A percentile compares a stretch with the other conserved stretches of the same genome.
These are phyloP conservation scores for Catharus bicknelli DNA, from an alignment of 2,113 vertebrate genomes.

Conservation along the genomic window DNA sequence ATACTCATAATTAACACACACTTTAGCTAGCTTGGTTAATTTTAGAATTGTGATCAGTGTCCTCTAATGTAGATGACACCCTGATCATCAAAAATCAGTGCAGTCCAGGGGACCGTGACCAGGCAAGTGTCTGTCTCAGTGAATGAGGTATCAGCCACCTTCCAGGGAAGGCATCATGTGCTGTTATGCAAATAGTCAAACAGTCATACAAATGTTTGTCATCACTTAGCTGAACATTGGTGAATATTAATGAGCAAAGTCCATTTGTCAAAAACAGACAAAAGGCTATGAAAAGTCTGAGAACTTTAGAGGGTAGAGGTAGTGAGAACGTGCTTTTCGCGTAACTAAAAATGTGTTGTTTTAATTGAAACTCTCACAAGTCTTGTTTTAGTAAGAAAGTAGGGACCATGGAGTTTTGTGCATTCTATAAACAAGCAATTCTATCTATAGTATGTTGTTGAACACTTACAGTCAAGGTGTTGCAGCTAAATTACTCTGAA, in stretches of 20 bases:
- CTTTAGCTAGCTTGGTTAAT: slow-evolving; percentile 98
- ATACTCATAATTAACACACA: slow-evolving; percentile 99
- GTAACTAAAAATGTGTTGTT: background rate
- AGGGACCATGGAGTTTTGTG: background rate
- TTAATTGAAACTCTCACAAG: background rate
- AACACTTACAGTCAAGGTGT: background rate
- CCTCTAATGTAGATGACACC: slow-evolving; percentile 74
- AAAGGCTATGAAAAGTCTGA: background rate
- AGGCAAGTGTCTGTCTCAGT: background rate
- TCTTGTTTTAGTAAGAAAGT: background rate
- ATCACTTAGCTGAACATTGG: background rate
- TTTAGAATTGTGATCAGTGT: slow-evolving; percentile 75
- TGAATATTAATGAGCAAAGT: background rate
- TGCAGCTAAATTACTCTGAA: background rate
- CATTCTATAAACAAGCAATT: background rate
- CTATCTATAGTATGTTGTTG: background rate
- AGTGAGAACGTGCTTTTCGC: background rate
- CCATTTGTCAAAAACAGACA: background rate
- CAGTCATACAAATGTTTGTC: background rate
- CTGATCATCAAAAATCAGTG: slow-evolving; percentile 53
- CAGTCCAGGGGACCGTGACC: slow-evolving; percentile 3
- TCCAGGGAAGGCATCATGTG: background rate
- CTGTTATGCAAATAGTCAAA: background rate
- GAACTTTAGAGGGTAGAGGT: background rate
- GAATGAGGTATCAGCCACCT: background rate